These are phyloP conservation scores for Bruchidius siliquastri DNA, from an alignment of 2,888 invertebrate genomes.

Conservation along the genomic window DNA sequence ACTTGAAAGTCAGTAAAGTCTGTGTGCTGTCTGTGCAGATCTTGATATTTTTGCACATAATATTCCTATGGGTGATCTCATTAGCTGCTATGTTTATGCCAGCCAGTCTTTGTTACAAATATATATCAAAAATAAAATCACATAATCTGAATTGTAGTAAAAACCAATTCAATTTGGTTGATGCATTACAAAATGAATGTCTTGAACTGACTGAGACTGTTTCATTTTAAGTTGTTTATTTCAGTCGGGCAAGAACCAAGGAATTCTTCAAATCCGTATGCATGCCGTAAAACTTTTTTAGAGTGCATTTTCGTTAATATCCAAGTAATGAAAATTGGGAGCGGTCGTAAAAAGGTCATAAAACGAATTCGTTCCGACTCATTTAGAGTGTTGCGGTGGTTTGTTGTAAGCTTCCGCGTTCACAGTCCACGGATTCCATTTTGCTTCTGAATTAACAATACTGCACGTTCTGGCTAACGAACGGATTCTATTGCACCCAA, in stretches of 20 bases:
- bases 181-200: too few species aligned
- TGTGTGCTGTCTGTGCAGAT: too few species aligned
- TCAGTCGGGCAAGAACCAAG: neutral
- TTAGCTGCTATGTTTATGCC: too few species aligned
- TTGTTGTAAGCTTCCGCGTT: neutral
- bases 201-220: too few species aligned
- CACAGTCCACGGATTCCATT: neutral
- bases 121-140: too few species aligned
- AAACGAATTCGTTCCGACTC: slow-evolving; percentile 18
- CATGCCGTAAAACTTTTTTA: slow-evolving; percentile 10
- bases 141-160: too few species aligned
- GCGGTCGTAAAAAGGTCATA: slow-evolving; percentile 16
- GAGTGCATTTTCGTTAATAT: slow-evolving; percentile 16
- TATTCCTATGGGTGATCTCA: too few species aligned
- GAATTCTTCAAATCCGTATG: neutral
- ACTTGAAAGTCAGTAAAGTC: too few species aligned
- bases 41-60: too few species aligned
- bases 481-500: neutral
- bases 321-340: slow-evolving; percentile 16
- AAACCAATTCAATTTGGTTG: too few species aligned
- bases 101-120: too few species aligned
- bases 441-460: neutral
- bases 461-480: neutral
- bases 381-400: slow-evolving; percentile 2
- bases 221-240: neutral